Conservation (phyloP, 2,888 invertebrate species). For the Pimpla rufipes region DNA sequence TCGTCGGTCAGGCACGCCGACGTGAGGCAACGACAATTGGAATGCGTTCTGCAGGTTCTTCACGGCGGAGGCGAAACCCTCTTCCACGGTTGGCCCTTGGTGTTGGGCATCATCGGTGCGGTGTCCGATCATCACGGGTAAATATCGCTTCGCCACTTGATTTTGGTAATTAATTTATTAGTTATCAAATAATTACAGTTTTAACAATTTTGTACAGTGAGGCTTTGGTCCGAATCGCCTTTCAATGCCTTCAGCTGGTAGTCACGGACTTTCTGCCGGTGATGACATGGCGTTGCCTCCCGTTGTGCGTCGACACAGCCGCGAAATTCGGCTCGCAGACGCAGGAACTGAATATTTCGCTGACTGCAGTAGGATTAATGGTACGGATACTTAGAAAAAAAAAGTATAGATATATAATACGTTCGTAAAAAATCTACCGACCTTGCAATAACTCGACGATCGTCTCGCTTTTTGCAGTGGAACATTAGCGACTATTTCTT, state of each 20-base stretch:
- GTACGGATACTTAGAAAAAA: constrained; percentile 86
- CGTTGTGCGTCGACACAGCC: constrained; percentile 95
- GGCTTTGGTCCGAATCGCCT: constrained; percentile 96
- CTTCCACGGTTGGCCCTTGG: constrained; percentile 97
- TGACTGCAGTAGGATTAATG: constrained; percentile 98
- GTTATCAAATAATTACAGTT: no score
- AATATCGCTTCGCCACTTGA: constrained; percentile 40
- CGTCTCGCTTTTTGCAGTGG: constrained; percentile 90
- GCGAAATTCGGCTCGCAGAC: constrained; percentile 98
- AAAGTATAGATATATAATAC: background rate
- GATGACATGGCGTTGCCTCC: constrained; percentile 96
- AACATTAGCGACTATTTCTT: constrained; percentile 99
- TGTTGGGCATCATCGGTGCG: constrained; percentile 97
- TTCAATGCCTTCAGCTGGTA: constrained; percentile 97
- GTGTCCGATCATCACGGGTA: constrained; percentile 97
- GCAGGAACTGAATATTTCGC: constrained; percentile 97
- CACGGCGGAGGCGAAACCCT: constrained; percentile 97
- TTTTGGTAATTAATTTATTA: background rate
- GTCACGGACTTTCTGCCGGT: constrained; percentile 97
- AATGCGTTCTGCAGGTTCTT: constrained; percentile 96
- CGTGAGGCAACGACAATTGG: constrained; percentile 97
- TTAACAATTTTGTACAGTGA: constrained; percentile 88
- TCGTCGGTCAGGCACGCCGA: constrained; percentile 96
- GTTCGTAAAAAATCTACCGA: background rate
- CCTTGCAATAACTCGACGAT: constrained; percentile 1